Conservation (phyloP, 2,797 vertebrate species). For the Coregonus ussuriensis region DNA sequence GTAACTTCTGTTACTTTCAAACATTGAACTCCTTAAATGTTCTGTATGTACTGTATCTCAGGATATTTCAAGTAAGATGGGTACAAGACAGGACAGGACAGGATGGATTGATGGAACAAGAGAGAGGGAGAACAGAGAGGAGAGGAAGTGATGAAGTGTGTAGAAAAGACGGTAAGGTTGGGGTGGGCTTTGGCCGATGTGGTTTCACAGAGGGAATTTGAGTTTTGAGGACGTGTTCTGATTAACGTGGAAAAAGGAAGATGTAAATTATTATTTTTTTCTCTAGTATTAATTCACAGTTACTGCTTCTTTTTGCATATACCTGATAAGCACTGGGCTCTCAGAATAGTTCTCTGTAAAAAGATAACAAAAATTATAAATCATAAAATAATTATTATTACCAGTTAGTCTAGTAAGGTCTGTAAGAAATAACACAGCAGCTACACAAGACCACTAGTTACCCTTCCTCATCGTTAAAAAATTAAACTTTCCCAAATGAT, state of each 20-base stretch:
- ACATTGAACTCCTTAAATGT: neutral
- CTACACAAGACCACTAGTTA: conserved; percentile 65
- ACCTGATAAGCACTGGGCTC: conserved; percentile 77
- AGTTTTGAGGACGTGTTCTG: conserved; percentile 31
- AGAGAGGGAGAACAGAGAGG: conserved; percentile 7
- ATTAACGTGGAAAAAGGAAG: conserved; percentile 46
- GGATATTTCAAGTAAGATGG: neutral
- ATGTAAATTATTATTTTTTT: conserved; percentile 59
- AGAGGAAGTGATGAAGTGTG: conserved; percentile 34
- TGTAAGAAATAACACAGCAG: conserved; percentile 62
- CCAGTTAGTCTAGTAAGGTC: conserved; percentile 38
- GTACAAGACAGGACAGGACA: conserved; percentile 8
- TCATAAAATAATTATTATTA: conserved; percentile 63
- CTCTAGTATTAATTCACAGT: conserved; percentile 77
- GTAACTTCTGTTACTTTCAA: neutral
- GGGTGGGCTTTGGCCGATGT: conserved; percentile 1
- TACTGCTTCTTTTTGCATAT: conserved; percentile 83
- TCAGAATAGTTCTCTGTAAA: conserved; percentile 79
- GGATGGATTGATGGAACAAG: conserved; percentile 9
- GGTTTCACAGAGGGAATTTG: conserved; percentile 22
- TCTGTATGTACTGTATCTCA: neutral
- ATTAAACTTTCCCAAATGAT: conserved; percentile 68
- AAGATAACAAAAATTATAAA: conserved; percentile 66
- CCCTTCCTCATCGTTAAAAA: conserved; percentile 65
- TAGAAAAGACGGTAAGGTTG: neutral